phyloP scores from a whole-genome alignment of 2,113 vertebrate genomes.

The Cyanoramphus novaezelandiae region DNA sequence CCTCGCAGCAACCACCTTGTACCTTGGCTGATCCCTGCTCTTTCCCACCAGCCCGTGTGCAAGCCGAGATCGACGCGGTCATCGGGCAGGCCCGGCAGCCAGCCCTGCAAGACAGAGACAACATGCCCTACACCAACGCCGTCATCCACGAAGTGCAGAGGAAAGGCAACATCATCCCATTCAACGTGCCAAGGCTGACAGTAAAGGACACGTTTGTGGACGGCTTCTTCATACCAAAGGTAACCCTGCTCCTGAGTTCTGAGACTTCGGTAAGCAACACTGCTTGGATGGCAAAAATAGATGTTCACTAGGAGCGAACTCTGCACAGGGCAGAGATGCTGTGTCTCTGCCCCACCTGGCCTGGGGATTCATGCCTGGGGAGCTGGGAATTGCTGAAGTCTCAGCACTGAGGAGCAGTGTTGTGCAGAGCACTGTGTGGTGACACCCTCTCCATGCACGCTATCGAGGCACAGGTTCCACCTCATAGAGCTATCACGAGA shows the following conservation, averaged over 20 bases:
- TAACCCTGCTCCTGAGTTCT: not conserved
- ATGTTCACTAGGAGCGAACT: not conserved
- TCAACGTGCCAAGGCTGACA: conserved; percentile 72
- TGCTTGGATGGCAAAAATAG: not conserved
- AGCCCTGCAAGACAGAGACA: conserved; percentile 72
- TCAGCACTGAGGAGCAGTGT: not conserved
- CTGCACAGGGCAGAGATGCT: not conserved
- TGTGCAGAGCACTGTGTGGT: rapidly evolving
- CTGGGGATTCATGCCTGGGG: not conserved
- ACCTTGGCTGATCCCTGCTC: not conserved
- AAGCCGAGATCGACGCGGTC: conserved; percentile 75
- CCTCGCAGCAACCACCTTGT: no score
- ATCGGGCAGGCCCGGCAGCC: conserved; percentile 68
- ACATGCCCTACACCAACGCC: conserved; percentile 81
- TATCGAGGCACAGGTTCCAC: not conserved
- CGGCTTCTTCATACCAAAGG: conserved; percentile 82
- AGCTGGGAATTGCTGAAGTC: not conserved
- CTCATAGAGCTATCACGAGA: not conserved
- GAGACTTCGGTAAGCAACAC: not conserved
- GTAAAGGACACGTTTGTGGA: conserved; percentile 65
- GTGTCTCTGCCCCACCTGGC: not conserved
- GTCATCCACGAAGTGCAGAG: conserved; percentile 87
- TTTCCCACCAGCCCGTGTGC: conserved; percentile 65
- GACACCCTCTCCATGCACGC: rapidly evolving
- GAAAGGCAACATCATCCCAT: conserved; percentile 79